A percentile compares a stretch with the other conserved stretches of the same genome.
Evolutionary conservation across 2,888 invertebrate species (phyloP).

Genomic region (Crossocerus cetratus): DNA sequence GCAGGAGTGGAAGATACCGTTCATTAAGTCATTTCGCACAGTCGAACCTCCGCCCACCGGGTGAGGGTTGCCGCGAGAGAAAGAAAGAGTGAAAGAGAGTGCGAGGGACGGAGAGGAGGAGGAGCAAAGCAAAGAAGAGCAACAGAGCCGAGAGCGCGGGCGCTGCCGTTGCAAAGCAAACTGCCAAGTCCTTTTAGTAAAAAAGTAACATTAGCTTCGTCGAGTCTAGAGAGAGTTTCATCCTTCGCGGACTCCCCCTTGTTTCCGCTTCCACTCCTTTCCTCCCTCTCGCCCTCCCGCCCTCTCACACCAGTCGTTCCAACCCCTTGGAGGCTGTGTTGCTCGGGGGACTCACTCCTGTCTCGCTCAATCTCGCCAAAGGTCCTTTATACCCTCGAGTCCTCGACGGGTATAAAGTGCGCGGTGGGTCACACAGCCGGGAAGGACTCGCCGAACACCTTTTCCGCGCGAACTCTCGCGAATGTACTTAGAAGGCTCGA

Average conservation of each 20-base stretch:
- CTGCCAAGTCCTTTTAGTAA: slow-evolving; percentile 58
- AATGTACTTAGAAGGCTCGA: slow-evolving; percentile 41
- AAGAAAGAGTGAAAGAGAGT: background rate
- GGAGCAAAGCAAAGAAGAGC: no score
- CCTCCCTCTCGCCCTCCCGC: slow-evolving; percentile 12
- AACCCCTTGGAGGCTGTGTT: background rate
- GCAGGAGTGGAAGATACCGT: slow-evolving; percentile 61
- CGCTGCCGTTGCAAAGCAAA: slow-evolving; percentile 50
- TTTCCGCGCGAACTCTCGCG: slow-evolving; percentile 50
- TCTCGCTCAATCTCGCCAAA: background rate
- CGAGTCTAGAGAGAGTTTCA: slow-evolving; percentile 29
- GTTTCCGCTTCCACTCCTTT: slow-evolving; percentile 4
- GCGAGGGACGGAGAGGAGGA: no score
- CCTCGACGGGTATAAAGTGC: no score
- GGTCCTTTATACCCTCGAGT: no score
- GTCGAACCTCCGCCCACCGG: slow-evolving; percentile 60
- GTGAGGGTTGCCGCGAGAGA: slow-evolving; percentile 27
- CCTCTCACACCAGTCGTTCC: background rate
- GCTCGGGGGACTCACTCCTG: background rate
- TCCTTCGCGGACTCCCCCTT: slow-evolving; percentile 13
- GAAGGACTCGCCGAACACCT: background rate
- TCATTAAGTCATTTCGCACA: slow-evolving; percentile 65
- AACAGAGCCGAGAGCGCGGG: no score
- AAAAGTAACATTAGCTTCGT: slow-evolving; percentile 55
- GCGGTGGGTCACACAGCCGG: background rate